Conservation (phyloP, 2,888 invertebrate genomes). For the Phortica magna region DNA sequence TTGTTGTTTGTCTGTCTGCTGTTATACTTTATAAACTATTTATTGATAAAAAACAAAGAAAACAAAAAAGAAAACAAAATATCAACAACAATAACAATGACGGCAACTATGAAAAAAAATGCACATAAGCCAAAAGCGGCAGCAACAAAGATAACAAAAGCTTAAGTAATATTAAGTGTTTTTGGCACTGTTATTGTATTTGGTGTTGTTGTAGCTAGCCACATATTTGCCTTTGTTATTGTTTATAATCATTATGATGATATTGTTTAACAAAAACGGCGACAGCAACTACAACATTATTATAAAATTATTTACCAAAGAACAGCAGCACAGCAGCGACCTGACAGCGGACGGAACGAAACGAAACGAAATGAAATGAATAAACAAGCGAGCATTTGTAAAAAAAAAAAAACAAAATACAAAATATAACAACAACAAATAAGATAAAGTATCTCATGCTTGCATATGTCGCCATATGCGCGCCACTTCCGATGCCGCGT, state of each 20-base stretch:
- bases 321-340: constrained; percentile 66
- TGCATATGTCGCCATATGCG: not conserved
- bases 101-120: constrained; percentile 18
- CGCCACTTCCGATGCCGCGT: constrained; percentile 6
- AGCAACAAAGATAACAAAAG: constrained; percentile 2
- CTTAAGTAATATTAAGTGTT: constrained; percentile 27
- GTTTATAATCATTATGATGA: not conserved
- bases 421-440: constrained; percentile 43
- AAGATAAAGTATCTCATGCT: constrained; percentile 31
- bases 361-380: constrained; percentile 33
- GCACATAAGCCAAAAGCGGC: constrained; percentile 18
- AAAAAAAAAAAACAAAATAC: constrained; percentile 7
- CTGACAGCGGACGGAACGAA: constrained; percentile 56
- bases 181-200: not conserved
- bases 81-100: not conserved
- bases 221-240: not conserved
- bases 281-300: constrained; percentile 66
- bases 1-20: constrained; percentile 24
- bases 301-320: constrained; percentile 72
- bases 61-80: not conserved
- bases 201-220: not conserved
- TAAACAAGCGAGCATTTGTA: constrained; percentile 40
- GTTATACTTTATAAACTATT: constrained; percentile 46
- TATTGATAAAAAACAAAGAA: constrained; percentile 59
- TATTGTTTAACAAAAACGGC: constrained; percentile 53